Base-by-base conservation (phyloP, 1,140 invertebrate genomes). In the Nebria ingens region DNA sequence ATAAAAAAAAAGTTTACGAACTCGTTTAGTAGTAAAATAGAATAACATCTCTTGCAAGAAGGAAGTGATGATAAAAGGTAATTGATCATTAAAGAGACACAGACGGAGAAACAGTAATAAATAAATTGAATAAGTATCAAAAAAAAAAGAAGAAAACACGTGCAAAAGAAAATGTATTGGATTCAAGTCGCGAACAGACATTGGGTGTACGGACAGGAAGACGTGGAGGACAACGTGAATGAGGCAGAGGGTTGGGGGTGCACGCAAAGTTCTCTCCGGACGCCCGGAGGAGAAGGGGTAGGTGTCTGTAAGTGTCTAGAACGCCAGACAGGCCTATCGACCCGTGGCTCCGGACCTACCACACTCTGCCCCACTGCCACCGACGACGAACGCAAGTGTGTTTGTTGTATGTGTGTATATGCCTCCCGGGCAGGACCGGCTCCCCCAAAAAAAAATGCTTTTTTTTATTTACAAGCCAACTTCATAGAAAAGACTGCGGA, bases 281-380 rank as follows among this genome's bases (percentile, higher is more conserved):
- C 9, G 40, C 3, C 40, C 6, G 40, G 6, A 45, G 40, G 6
- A 4, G 6, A 6, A 17, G 4, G 4, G 40, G 40, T 45, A 17
- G 6, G 15, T 45, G 40, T 45, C 40, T 45, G 40, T 17, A 45
- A 45, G 40, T 45, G 40, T 45, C 40, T 45, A 34, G 40, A 45
- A 45, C 40, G 40, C 40, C 40, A 45, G 40, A 45, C 40, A 45
- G 17, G 40, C 40, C 40, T 45, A 45, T 45, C 40, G 40, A 45
- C 40, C 40, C 9, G 40, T 17, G 40, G 40, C 40, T 17, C 40
- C 40, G 40, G 40, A 45, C 40, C 40, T 45, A 45, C 40, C 40
- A 45, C 40, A 45, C 40, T 45, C 15, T 45, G 40, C 40, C 40
- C 40, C 40, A 45, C 40, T 45, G 40, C 40, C 40, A 45, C 40